Base-by-base conservation (phyloP, 2,888 invertebrate species). In the Agonum fuliginosum region DNA sequence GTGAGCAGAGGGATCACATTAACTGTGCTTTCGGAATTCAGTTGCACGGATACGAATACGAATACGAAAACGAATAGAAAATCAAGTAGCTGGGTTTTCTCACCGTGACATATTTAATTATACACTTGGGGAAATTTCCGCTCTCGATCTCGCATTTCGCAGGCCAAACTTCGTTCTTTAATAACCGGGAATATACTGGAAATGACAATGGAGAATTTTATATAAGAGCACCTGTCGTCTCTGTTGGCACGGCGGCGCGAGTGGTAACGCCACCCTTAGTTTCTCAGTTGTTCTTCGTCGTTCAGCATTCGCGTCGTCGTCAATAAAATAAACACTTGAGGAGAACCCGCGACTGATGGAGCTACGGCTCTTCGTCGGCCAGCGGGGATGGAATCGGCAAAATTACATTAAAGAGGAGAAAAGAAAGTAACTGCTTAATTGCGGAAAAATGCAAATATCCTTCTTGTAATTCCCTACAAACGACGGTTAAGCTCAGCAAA, bases 321-420 rank as follows among this genome's bases (percentile, higher is more conserved):
- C 75, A 65, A 75, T 75, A 75, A 75, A 75, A 75, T 75, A 75
- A 75, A 75, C 75, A 75, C 75, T 75, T 75, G 75, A 75, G 48
- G 37, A 51, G 54, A 54, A 72, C 20, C 22, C 22, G 72, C 37
- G 65, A 17, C 34, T 17, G 37, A 22, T 22, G 22, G 6, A 17
- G 46, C 22, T 24, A 54, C 37, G n/a, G 54, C 24, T 20, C 17
- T 3, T 20, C 12, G 12, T 2, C 46, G 17, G 3, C 51, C 51
- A 12, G 27, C 43, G 22, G 70, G 46, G 46, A 46, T 46, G 27
- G 70, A 70, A 70, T 70, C 46, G 70, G 70, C 30, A 70, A 70
- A 70, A 70, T 70, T 70, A 70, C 70, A 70, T 70, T 46, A 70
- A 70, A 70, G 70, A 46, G 48, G 67, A 75, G 58, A 65, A 67